Base-by-base conservation (phyloP, 2,888 invertebrate species). In the Leucoma salicis region DNA sequence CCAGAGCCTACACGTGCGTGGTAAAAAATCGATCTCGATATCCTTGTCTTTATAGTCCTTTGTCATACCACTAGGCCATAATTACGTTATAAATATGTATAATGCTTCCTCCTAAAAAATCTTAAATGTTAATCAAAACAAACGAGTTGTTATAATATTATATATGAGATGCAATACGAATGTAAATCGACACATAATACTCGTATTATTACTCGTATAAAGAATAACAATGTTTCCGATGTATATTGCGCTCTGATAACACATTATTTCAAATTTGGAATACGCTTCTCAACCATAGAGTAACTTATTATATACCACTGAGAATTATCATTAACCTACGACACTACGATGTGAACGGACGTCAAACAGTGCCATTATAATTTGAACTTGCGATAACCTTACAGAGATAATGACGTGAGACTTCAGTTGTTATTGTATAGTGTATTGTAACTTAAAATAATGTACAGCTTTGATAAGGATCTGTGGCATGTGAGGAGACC, bases 401-500 rank as follows among this genome's bases (percentile, higher is more conserved):
- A 41, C 12, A 49, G 31, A 46, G 53, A 57, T 57, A 48, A 61
- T 61, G 44, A 41, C 15, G 37, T 53, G 36, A 43, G 41, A 42
- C 50, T 21, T 21, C 21, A 21, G 13, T 12, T 28, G 16, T 28
- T 28, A 28, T 12, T 46, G 31, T 18, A 45, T 31, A 49, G 35
- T 39, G 33, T 32, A 47, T 28, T 41, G 36, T 53, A 33, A 18
- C 49, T 53, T 51, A 46, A 45, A 53, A 62, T 49, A 40, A 89
- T 89, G 88, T 89, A 81, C 49, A 89, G 89, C 62, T 89, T 89
- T 54, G 89, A 89, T 60, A 85, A 82, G 57, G 88, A 89, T 53
- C 57, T 88, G 51, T 89, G 89, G 89, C 88, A 89, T 53, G 88
- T 88, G 50, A 69, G 82, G 38, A 66, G 72, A 21, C 74, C 82